Percentiles rank a stretch among this genome's conserved stretches.
Evolutionary conservation across 2,888 invertebrate genomes (phyloP).

Genomic region (Papilio gigon): DNA sequence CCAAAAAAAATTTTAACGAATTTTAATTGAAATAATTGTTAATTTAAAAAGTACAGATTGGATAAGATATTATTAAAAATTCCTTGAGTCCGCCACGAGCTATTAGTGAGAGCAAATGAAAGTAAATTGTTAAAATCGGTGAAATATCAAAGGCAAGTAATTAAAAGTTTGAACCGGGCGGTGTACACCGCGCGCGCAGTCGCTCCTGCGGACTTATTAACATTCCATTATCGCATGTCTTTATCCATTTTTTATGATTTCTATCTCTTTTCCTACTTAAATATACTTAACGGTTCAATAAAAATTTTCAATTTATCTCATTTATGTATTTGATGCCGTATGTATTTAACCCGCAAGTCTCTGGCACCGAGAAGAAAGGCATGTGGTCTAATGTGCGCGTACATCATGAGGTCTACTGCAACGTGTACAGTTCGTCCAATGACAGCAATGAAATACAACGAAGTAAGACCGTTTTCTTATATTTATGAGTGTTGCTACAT

Average conservation of each 20-base stretch:
- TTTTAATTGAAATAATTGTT: conserved; percentile 34
- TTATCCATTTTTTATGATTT: conserved; percentile 9
- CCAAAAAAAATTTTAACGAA: not conserved
- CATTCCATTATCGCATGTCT: conserved; percentile 55
- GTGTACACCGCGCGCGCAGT: conserved; percentile 41
- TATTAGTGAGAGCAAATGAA: conserved; percentile 48
- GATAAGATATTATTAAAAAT: conserved; percentile 23
- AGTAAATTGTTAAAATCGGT: conserved; percentile 58
- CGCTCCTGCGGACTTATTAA: conserved; percentile 47
- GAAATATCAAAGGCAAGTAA: conserved; percentile 63
- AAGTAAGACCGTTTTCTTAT: too few species aligned
- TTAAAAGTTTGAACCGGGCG: conserved; percentile 63
- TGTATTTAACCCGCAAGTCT: too few species aligned
- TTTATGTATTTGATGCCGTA: not conserved
- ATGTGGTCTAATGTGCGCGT: too few species aligned
- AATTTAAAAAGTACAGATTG: conserved; percentile 5
- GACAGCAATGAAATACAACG: too few species aligned
- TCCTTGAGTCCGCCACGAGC: conserved; percentile 40
- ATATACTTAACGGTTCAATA: not conserved
- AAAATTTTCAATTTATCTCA: not conserved
- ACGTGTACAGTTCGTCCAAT: too few species aligned
- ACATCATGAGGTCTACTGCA: too few species aligned
- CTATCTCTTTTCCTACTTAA: not conserved
- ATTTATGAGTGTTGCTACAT: not conserved
- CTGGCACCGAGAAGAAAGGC: too few species aligned